These are phyloP conservation scores for Rhinoderma darwinii DNA, from an alignment of 2,113 vertebrate genomes.

Conservation along the genomic window DNA sequence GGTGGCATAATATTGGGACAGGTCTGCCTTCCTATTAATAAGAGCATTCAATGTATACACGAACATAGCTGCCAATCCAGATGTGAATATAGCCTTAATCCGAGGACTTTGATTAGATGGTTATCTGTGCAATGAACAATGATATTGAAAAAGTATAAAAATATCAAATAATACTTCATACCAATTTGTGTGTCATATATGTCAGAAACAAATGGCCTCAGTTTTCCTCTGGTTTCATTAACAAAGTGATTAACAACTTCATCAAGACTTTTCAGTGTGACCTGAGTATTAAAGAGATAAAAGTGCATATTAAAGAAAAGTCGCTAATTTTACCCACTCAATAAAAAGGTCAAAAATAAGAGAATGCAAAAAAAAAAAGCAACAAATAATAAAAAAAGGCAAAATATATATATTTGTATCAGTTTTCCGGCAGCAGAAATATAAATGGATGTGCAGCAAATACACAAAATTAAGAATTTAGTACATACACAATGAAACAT, in stretches of 20 bases:
- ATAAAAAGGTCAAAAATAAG: background rate
- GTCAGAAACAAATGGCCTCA: conserved; percentile 65
- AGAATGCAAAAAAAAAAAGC: too few relatives aligned
- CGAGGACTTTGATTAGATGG: too few relatives aligned
- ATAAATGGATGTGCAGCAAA: too few relatives aligned
- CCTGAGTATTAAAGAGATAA: conserved; percentile 61
- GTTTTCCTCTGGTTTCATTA: conserved; percentile 67
- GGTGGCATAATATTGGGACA: too few relatives aligned
- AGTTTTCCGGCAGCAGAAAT: too few relatives aligned
- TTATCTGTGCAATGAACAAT: background rate
- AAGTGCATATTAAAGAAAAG: background rate
- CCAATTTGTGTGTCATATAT: conserved; percentile 43
- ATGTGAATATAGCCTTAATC: too few relatives aligned
- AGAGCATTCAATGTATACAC: too few relatives aligned
- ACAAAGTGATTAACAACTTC: conserved; percentile 73
- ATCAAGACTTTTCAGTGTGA: conserved; percentile 68
- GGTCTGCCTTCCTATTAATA: too few relatives aligned
- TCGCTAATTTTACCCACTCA: background rate
- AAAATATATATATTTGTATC: background rate
- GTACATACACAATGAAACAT: too few relatives aligned
- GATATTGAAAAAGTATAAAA: background rate
- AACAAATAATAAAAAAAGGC: background rate
- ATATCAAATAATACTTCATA: conserved; percentile 51
- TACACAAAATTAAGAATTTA: too few relatives aligned
- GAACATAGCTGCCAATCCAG: too few relatives aligned